Evolutionary conservation across 2,113 vertebrate genomes (phyloP), one percentile per base, ranked within the genome.

Genomic region (Bostrychus sinensis): DNA sequence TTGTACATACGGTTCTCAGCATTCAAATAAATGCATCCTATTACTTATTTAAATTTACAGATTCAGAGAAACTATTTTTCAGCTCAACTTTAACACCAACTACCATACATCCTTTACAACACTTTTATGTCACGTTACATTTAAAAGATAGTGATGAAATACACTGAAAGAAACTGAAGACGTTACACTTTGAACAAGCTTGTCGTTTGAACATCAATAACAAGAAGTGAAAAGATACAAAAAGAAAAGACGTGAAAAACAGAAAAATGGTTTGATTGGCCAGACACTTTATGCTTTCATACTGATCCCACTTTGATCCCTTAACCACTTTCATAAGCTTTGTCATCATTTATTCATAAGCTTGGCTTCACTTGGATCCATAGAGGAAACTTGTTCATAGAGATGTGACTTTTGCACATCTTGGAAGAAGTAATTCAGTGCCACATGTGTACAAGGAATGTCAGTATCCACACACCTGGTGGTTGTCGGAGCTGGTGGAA

Each of bases 401-500:
- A 56, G 50, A 41, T n/a, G 46, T 7, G 13, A 48, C 45, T 48
- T 19, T 42, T 48, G 32, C 32, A 34, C 32, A 34, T 37, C 6
- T 67, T 11, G 6, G 17, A 67, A 17, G 60, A 48, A 39, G 38
- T 55, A 11, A 22, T 2, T 20, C 38, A 20, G 14, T 54, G 25
- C 8, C 61, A 6, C 28, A 14, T 53, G 25, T 11, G n/a, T 26
- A 0, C 2, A 2, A 53, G 16, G 14, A 37, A 53, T 17, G 54
- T 45, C 9, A 54, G 17, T 32, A 7, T 7, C 41, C 22, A 78
- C 72, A 12, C 72, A 98, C 97, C 97, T 93, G 90, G 93, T 0
- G 94, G 96, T 85, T 99, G 97, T 67, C 95, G 94, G 66, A 98
- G 90, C 78, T 97, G 94, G 48, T 99, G 97, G 73, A 98, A 95